Conservation (phyloP, 2,797 vertebrate species). For the Hemibagrus guttatus region DNA sequence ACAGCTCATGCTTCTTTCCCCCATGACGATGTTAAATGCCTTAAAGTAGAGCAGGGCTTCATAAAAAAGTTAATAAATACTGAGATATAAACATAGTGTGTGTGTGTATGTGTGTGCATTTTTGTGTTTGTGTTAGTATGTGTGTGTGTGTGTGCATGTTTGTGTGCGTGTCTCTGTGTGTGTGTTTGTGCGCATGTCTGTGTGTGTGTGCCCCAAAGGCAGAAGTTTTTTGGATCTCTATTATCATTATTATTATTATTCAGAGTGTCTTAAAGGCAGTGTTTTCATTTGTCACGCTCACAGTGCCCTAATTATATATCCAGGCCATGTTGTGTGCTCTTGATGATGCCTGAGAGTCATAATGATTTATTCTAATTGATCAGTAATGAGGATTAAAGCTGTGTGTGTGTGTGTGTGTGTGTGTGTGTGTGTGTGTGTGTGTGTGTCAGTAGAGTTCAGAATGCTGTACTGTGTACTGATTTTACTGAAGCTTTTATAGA, state of each 20-base stretch:
- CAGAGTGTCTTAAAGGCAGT: neutral
- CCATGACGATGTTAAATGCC: neutral
- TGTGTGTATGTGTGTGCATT: too few relatives aligned
- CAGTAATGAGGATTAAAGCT: neutral
- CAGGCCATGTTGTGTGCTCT: neutral
- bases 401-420: too few relatives aligned
- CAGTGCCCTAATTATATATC: neutral
- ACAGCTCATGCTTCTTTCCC: neutral
- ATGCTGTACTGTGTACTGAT: neutral
- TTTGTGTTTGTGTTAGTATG: too few relatives aligned
- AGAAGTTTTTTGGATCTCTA: too few relatives aligned
- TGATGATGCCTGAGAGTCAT: neutral
- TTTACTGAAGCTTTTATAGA: neutral
- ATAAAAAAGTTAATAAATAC: too few relatives aligned
- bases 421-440: too few relatives aligned
- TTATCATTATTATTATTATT: too few relatives aligned
- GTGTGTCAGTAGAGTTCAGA: neutral
- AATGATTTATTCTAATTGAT: neutral
- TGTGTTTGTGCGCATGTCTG: too few relatives aligned
- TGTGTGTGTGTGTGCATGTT: too few relatives aligned
- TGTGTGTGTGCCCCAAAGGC: too few relatives aligned
- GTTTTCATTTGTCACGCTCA: neutral
- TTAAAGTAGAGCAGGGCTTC: neutral
- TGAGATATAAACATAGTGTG: too few relatives aligned
- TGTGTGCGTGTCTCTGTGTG: too few relatives aligned